phyloP scores from a whole-genome alignment of 2,888 invertebrate genomes.

The Calameuta pallipes region DNA sequence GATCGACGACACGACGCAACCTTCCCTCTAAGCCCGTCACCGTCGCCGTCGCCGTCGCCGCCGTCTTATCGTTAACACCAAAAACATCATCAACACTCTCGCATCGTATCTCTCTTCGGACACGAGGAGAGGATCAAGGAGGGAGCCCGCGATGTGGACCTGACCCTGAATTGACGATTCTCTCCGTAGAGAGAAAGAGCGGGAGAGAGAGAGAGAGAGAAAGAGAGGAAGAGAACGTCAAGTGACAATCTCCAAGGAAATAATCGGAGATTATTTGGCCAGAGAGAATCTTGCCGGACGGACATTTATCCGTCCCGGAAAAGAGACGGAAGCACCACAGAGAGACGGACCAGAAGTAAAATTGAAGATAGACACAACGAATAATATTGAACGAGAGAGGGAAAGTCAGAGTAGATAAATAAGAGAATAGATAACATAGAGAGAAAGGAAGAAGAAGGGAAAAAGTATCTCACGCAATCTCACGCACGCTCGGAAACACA shows the following conservation, averaged over 20 bases:
- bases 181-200: slow-evolving; percentile 2
- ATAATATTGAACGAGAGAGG: slow-evolving; percentile 3
- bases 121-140: slow-evolving; percentile 2
- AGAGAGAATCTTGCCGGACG: too few species aligned
- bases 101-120: too few species aligned
- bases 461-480: slow-evolving; percentile 9
- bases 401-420: not conserved
- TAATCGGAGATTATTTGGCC: too few species aligned
- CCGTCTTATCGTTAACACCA: too few species aligned
- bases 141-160: slow-evolving; percentile 24
- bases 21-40: not conserved
- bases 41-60: too few species aligned
- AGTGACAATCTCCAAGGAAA: too few species aligned
- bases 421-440: too few species aligned
- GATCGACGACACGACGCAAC: not conserved
- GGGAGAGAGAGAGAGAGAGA: slow-evolving; percentile 17
- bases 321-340: too few species aligned
- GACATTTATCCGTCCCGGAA: too few species aligned
- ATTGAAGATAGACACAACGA: too few species aligned
- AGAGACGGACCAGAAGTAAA: too few species aligned
- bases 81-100: too few species aligned
- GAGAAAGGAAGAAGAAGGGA: slow-evolving; percentile 6
- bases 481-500: not conserved
- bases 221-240: slow-evolving; percentile 8
- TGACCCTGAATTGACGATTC: slow-evolving; percentile 20